Evolutionary conservation across 2,888 invertebrate genomes (phyloP).

Genomic region (Gasteruption jaculator): DNA sequence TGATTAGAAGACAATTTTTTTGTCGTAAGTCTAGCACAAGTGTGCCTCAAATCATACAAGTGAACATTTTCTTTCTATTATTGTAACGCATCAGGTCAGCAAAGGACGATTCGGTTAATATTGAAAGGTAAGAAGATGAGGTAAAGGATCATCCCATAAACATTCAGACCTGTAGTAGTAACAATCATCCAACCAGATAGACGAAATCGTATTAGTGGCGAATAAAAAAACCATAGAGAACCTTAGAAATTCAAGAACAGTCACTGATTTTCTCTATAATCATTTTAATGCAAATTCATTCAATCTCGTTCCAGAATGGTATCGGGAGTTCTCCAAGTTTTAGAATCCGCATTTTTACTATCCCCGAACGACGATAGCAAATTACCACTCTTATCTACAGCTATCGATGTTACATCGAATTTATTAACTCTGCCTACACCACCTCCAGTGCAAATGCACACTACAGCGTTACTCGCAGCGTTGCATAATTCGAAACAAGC

Average conservation of each 20-base stretch:
- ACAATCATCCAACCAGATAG: too few relatives aligned
- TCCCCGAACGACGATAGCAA: conserved; percentile 54
- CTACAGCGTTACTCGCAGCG: conserved; percentile 79
- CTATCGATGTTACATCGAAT: conserved; percentile 64
- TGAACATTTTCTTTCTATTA: conserved; percentile 27
- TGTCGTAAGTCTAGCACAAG: too few relatives aligned
- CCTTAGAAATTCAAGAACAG: too few relatives aligned
- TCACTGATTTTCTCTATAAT: conserved; percentile 8
- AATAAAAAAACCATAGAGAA: conserved; percentile 14
- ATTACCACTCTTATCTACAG: conserved; percentile 54
- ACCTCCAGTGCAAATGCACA: conserved; percentile 67
- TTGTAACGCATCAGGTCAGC: conserved; percentile 44
- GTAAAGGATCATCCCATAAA: too few relatives aligned
- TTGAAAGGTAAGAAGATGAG: conserved; percentile 44
- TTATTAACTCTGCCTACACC: conserved; percentile 69
- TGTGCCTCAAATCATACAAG: too few relatives aligned
- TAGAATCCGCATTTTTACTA: conserved; percentile 68
- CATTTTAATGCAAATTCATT: not conserved
- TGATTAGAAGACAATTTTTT: too few relatives aligned
- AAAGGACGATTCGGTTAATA: conserved; percentile 45
- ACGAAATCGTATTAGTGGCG: too few relatives aligned
- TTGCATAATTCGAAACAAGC: conserved; percentile 67
- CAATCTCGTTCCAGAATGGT: conserved; percentile 56
- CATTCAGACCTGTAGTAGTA: too few relatives aligned
- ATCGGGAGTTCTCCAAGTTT: conserved; percentile 65